Evolutionary conservation across 2,113 vertebrate genomes (phyloP), one percentile per base, ranked within the genome.

Genomic region (Ibidorhyncha struthersii): DNA sequence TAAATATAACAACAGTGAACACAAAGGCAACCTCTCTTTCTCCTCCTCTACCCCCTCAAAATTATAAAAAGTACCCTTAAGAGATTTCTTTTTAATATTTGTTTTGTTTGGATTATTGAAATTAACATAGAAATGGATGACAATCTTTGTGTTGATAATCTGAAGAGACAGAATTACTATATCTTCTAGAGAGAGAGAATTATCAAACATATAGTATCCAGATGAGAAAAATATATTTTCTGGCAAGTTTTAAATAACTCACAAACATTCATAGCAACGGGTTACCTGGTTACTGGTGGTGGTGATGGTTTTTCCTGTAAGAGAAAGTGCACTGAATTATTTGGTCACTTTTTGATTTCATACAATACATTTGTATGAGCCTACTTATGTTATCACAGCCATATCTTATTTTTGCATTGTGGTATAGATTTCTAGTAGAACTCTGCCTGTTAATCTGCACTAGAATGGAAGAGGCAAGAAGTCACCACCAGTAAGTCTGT

Each of bases 231-330:
- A 45, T n/a, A 3, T 7, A 29, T 86, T 89, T 95, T 79, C 78
- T 91, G 49, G 50, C 45, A 70, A 72, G n/a, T 47, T 87, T 91
- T 76, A 82, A 93, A 79, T 77, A 80, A 84, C 29, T 22, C 30
- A 85, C 45, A 91, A 17, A 69, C 27, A 76, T 61, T 85, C 61
- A 71, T 19, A 91, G 27, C 17, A 83, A 29, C 43, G 43, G 43
- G 29, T 96, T 97, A 98, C 97, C 70, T 95, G 71, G 20, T 70
- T 97, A 97, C 65, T 32, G 66, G 70, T 84, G 96, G 87, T 41
- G 96, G 92, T 58, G 93, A 88, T 82, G 86, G 65, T 41, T 82
- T 91, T 91, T 97, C 97, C 98, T 98, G 96, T 36, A 93, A 95
- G 65, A 92, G 78, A 90, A 71, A 80, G 73, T 12, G 16, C 47